These are phyloP conservation scores for Sebastes reedi DNA, from an alignment of 2,797 vertebrate species.

Conservation along the genomic window DNA sequence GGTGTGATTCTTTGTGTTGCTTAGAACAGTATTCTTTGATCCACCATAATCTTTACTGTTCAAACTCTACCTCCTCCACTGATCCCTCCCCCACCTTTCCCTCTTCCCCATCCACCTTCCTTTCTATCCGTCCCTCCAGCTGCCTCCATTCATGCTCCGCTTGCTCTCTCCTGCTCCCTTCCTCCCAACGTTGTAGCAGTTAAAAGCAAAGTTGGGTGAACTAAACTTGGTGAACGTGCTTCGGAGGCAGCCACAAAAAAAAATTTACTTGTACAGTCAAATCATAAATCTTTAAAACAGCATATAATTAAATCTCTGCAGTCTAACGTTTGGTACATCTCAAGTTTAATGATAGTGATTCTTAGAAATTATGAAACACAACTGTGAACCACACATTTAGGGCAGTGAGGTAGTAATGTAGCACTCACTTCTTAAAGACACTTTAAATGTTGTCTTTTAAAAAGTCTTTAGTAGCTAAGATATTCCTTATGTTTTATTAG, in stretches of 20 bases:
- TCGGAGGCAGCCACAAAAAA: not conserved
- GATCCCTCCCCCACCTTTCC: conserved; percentile 3
- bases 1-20: conserved; percentile 42
- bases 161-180: not conserved
- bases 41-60: conserved; percentile 44
- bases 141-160: conserved; percentile 1
- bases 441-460: no score
- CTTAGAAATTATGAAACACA: not conserved
- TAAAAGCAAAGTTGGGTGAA: conserved; percentile 7
- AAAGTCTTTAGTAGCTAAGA: not conserved
- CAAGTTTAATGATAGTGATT: not conserved
- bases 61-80: conserved; percentile 30
- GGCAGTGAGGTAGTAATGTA: not conserved
- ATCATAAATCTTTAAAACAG: not conserved
- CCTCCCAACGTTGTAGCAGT: not conserved
- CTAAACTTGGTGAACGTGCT: not conserved
- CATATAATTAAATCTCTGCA: not conserved
- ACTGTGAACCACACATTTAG: not conserved
- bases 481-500: not conserved
- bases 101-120: not conserved
- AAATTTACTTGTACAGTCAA: not conserved
- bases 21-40: conserved; percentile 58
- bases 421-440: not conserved
- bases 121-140: conserved; percentile 8
- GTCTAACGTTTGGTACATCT: not conserved